Conservation (phyloP, 2,797 vertebrate genomes). For the Trematomus bernacchii region DNA sequence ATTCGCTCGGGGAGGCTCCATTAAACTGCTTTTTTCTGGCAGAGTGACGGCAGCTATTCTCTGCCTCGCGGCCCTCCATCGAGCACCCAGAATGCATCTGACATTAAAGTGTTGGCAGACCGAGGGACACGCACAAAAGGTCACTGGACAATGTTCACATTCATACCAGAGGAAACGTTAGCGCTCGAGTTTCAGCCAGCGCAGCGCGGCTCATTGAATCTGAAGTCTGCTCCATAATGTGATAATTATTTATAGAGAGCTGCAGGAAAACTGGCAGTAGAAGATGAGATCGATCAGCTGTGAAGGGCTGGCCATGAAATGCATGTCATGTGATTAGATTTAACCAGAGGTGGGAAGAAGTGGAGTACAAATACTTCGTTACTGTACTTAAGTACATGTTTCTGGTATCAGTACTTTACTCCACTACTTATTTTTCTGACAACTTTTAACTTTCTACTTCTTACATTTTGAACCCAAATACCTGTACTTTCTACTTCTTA, state of each 20-base stretch:
- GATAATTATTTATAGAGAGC: slow-evolving; percentile 14
- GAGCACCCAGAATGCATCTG: slow-evolving; percentile 13
- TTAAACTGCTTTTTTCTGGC: slow-evolving; percentile 43
- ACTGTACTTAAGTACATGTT: no score
- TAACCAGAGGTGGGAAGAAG: no score
- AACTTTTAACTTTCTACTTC: no score
- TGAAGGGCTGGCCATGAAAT: background rate
- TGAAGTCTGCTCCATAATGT: background rate
- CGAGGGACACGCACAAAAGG: slow-evolving; percentile 36
- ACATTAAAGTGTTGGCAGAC: slow-evolving; percentile 39
- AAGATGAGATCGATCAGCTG: background rate
- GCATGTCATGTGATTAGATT: no score
- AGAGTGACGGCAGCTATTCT: slow-evolving; percentile 46
- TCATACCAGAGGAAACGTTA: slow-evolving; percentile 32
- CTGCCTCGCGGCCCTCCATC: slow-evolving; percentile 30
- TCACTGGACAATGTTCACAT: slow-evolving; percentile 56
- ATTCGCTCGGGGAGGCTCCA: slow-evolving; percentile 64
- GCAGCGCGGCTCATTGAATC: slow-evolving; percentile 8
- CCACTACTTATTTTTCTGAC: no score
- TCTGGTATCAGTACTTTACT: no score
- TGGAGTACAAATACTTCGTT: no score
- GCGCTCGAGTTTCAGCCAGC: slow-evolving; percentile 15
- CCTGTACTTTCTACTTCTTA: no score
- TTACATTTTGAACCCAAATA: no score
- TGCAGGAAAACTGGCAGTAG: background rate